Evolutionary conservation across 2,888 invertebrate species (phyloP).

Genomic region (Drosophila cracens): DNA sequence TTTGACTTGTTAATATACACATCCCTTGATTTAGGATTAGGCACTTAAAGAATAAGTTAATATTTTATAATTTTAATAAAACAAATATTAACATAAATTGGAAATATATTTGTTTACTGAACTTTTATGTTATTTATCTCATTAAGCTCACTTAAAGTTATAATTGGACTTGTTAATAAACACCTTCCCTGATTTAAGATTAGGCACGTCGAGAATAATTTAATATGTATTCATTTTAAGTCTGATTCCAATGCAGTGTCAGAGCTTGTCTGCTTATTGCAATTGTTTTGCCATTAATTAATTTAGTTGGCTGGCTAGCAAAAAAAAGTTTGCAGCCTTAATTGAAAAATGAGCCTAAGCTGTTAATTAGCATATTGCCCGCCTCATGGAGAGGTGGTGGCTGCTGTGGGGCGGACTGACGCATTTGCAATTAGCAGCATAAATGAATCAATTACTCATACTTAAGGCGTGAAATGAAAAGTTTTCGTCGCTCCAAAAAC

Average conservation of each 20-base stretch:
- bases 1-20: not conserved
- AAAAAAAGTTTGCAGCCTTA: constrained; percentile 61
- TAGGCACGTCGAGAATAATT: not conserved
- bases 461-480: constrained; percentile 71
- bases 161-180: not conserved
- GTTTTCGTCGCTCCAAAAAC: constrained; percentile 63
- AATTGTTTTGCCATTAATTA: constrained; percentile 69
- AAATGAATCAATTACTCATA: constrained; percentile 84
- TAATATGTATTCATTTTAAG: not conserved
- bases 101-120: not conserved
- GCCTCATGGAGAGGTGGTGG: not conserved
- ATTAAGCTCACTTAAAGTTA: not conserved
- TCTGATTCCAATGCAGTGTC: constrained; percentile 4
- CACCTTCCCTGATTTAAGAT: not conserved
- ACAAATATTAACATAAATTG: not conserved
- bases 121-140: not conserved
- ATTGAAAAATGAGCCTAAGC: constrained; percentile 80
- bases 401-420: not conserved
- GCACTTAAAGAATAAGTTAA: not conserved
- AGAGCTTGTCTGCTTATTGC: constrained; percentile 2
- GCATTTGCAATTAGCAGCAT: constrained; percentile 81
- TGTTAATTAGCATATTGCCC: constrained; percentile 73
- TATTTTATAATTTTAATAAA: not conserved
- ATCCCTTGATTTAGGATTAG: not conserved
- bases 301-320: constrained; percentile 53